Evolutionary conservation across 2,113 vertebrate species (phyloP).

Genomic region (Nyctereutes procyonoides): DNA sequence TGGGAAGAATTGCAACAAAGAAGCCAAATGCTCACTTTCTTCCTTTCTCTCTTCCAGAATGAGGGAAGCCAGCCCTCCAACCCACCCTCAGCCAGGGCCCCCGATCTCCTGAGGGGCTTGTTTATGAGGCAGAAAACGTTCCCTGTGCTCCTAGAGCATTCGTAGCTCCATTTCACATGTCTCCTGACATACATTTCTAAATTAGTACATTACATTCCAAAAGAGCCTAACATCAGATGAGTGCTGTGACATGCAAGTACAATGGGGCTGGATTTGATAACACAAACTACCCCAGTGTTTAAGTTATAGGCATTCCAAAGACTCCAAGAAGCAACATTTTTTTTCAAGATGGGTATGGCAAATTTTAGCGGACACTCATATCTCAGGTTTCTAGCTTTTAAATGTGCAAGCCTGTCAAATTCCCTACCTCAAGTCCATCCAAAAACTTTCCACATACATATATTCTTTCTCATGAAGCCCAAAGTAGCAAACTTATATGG

Average conservation of each 20-base stretch:
- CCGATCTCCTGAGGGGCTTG: conserved; percentile 77
- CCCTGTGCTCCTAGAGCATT: conserved; percentile 69
- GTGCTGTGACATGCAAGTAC: conserved; percentile 69
- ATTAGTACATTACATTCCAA: conserved; percentile 84
- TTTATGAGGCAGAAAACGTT: conserved; percentile 67
- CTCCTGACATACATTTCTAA: conserved; percentile 82
- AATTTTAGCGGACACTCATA: neutral
- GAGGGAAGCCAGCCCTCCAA: conserved; percentile 72
- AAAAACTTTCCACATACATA: neutral
- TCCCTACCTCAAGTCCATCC: neutral
- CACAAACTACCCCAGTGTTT: neutral
- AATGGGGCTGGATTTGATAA: neutral
- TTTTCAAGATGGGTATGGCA: neutral
- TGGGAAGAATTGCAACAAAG: neutral
- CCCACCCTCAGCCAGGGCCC: conserved; percentile 47
- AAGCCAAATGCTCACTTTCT: neutral
- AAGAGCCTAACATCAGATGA: conserved; percentile 80
- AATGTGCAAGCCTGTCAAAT: neutral
- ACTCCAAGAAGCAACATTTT: neutral
- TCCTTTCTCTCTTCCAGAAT: neutral
- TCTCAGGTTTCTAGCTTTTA: neutral
- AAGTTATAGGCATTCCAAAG: neutral
- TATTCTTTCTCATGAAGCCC: neutral
- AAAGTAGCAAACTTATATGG: neutral
- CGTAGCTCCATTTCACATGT: conserved; percentile 21